Evolutionary conservation across 1,140 invertebrate species (phyloP).

Genomic region (Zaprionus kolodkinae): DNA sequence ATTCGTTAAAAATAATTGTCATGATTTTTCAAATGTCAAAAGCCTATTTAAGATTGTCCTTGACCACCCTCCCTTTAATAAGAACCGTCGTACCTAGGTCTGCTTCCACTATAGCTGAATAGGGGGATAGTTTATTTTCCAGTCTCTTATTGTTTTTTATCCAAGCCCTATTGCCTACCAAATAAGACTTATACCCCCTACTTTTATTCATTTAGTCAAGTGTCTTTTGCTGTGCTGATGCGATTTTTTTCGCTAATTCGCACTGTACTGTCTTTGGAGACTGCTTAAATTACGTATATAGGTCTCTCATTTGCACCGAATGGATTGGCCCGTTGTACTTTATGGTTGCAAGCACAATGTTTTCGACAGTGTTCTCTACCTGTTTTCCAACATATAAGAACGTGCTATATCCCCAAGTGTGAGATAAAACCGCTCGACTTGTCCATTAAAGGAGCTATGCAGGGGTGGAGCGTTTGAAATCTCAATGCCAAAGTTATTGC

Average conservation of each 20-base stretch:
- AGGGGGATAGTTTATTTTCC: not conserved
- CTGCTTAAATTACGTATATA: not conserved
- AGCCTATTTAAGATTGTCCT: not conserved
- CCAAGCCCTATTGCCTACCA: not conserved
- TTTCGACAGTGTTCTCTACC: no score
- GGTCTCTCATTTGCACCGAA: not conserved
- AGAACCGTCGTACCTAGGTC: not conserved
- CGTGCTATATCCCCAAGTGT: not conserved
- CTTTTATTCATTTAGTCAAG: not conserved
- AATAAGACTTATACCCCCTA: not conserved
- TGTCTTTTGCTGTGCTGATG: no score
- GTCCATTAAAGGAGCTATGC: slow-evolving; percentile 11
- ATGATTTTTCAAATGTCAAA: not conserved
- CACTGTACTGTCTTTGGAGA: not conserved
- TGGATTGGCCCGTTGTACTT: not conserved
- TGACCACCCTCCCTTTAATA: not conserved
- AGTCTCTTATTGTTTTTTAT: not conserved
- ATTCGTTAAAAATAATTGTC: not conserved
- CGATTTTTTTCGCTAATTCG: no score
- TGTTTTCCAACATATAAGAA: no score
- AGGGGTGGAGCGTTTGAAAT: slow-evolving; percentile 28
- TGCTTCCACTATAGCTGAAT: slow-evolving; percentile 1
- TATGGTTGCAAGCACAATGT: no score
- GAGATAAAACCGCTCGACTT: not conserved
- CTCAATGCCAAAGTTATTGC: slow-evolving; percentile 6